Evolutionary conservation across 2,113 vertebrate species (phyloP).

Genomic region (Sisor rabdophorus): DNA sequence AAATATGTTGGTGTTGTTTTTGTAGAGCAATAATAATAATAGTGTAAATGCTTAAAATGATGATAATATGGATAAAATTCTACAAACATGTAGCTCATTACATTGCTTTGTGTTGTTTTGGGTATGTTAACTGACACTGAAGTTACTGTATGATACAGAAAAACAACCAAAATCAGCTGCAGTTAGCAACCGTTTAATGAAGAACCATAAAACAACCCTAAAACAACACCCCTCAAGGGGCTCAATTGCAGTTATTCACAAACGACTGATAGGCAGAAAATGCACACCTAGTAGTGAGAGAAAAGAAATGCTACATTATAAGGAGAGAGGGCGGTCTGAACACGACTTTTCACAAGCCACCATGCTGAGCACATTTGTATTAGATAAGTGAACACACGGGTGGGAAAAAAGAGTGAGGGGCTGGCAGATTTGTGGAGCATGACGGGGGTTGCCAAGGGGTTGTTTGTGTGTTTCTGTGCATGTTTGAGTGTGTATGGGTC

Average conservation of each 20-base stretch:
- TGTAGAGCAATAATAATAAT: background rate
- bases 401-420: constrained; percentile 60
- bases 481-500: constrained; percentile 66
- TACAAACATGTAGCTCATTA: background rate
- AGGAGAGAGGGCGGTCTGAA: constrained; percentile 70
- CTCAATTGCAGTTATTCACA: constrained; percentile 57
- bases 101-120: background rate
- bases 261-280: constrained; percentile 62
- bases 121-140: background rate
- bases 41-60: background rate
- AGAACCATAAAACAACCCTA: constrained; percentile 38
- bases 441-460: constrained; percentile 25
- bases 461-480: constrained; percentile 52
- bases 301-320: constrained; percentile 58
- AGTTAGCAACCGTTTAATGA: background rate
- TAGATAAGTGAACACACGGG: constrained; percentile 71
- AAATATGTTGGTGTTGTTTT: background rate
- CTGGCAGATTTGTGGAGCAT: constrained; percentile 54
- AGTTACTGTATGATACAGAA: background rate
- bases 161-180: background rate
- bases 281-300: constrained; percentile 60
- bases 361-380: constrained; percentile 73
- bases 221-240: constrained; percentile 53
- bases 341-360: constrained; percentile 66
- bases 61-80: background rate